Base-by-base conservation (phyloP, 2,888 invertebrate genomes). In the Drosophila algonquin region DNA sequence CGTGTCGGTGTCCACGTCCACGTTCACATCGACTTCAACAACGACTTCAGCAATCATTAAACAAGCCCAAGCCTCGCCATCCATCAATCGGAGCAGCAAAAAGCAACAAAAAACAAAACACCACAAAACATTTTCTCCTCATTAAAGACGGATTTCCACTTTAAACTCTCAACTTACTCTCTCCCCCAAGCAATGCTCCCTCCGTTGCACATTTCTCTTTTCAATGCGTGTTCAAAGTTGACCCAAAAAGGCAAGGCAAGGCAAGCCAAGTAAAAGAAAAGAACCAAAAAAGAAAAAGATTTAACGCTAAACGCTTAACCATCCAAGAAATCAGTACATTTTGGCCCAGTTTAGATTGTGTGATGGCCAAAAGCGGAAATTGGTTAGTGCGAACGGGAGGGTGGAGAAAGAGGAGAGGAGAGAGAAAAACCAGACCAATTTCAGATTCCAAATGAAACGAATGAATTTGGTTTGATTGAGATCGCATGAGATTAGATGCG, bases 111-210 rank as follows among this genome's bases (percentile, higher is more conserved):
- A 52, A 27, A 27, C 24, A 27, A 30, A 30, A 30, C 51, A 44
- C 47, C 44, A 47, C 61, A 56, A 55, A 24, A 30, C 35, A 74
- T 74, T 73, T 73, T 73, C 73, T 73, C 73, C 73, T 74, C 73
- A 68, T 74, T 74, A 68, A 74, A 74, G 56, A 46, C 64, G 75
- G 65, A 73, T 73, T 67, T 73, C 65, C 73, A 72, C 64, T 72
- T 73, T 72, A 73, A 72, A 64, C 64, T 64, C 56, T 63, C 56
- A 72, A 71, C 71, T 56, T 62, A 56, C 59, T 59, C 45, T 52
- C 40, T 24, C 35, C 35, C 35, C 35, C 35, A 35, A 12, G 35
- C 35, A 35, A 35, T 12, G 35, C 35, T 12, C 27, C 52, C 44
- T 32, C 32, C 18, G 10, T 45, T 12, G 21, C 52, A 14, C 73